Evolutionary conservation across 2,888 invertebrate species (phyloP), one percentile per base, ranked within the genome.

Genomic region (Eupithecia subfuscata): DNA sequence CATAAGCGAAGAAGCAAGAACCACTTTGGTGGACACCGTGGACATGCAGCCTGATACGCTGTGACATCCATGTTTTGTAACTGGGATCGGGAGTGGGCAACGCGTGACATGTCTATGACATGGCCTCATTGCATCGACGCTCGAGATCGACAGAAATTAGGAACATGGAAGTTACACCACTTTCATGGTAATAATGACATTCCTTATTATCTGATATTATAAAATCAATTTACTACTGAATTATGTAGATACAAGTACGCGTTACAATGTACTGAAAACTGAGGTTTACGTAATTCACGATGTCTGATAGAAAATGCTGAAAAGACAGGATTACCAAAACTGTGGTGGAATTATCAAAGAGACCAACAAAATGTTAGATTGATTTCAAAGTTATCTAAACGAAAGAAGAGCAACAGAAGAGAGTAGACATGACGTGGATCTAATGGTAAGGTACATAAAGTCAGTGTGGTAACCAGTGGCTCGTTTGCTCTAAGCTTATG

Each of bases 1-100:
- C 87, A 83, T 83, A 84, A 82, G 79, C 73, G 78, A 81, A 82
- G 77, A 76, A 76, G 77, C 80, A 77, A 64, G 71, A 63, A 80
- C 30, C 71, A 68, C 52, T 80, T 77, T 81, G 34, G 56, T 67
- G 25, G 68, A 60, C 14, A 60, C 11, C 8, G 65, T 37, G 34
- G 64, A 69, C 76, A 74, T 48, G n/a, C 30, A 80, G 83, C 82
- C 83, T 83, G 79, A 80, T 76, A 80, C 78, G 80, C 79, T 68
- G 75, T 78, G 79, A 80, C 79, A 79, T 74, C 77, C 74, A 79
- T 75, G 69, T 80, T 81, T 73, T 69, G 74, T 71, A 74, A 72
- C 69, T 48, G 69, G 40, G 64, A 48, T 52, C 11, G 25, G 70
- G 52, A 37, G 69, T 22, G 64, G 52, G 9, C 18, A n/a, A n/a